Conservation (phyloP, 2,888 invertebrate genomes). For the Notodonta dromedarius region DNA sequence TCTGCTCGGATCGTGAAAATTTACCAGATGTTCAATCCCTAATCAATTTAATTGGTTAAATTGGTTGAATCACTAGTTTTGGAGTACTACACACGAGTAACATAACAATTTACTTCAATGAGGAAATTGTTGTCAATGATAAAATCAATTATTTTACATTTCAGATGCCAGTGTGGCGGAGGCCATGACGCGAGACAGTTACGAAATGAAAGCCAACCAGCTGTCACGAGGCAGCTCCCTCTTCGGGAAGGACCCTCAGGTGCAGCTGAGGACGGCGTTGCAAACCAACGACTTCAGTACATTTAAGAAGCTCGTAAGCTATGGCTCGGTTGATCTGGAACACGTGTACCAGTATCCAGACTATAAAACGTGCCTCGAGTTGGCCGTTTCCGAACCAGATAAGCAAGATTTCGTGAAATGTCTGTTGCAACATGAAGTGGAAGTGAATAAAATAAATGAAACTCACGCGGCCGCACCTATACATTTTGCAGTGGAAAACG, state of each 20-base stretch:
- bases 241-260: constrained; percentile 76
- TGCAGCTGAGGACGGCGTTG: constrained; percentile 79
- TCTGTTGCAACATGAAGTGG: constrained; percentile 85
- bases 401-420: constrained; percentile 82
- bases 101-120: constrained; percentile 59
- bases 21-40: constrained; percentile 51
- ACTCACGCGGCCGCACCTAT: constrained; percentile 85
- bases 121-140: constrained; percentile 55
- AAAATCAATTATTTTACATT: constrained; percentile 52
- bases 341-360: constrained; percentile 83
- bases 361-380: constrained; percentile 85
- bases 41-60: constrained; percentile 64
- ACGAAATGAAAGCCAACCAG: constrained; percentile 76
- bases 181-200: constrained; percentile 74
- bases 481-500: constrained; percentile 86
- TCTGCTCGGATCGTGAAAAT: constrained; percentile 16
- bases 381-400: constrained; percentile 80
- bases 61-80: constrained; percentile 48
- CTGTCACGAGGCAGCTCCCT: constrained; percentile 73
- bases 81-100: constrained; percentile 50
- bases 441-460: constrained; percentile 84
- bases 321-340: constrained; percentile 79
- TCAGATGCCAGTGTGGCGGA: constrained; percentile 74
- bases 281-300: constrained; percentile 77
- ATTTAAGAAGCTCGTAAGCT: constrained; percentile 79